phyloP scores from a whole-genome alignment of 2,888 invertebrate species.

The Parnassius orleans region DNA sequence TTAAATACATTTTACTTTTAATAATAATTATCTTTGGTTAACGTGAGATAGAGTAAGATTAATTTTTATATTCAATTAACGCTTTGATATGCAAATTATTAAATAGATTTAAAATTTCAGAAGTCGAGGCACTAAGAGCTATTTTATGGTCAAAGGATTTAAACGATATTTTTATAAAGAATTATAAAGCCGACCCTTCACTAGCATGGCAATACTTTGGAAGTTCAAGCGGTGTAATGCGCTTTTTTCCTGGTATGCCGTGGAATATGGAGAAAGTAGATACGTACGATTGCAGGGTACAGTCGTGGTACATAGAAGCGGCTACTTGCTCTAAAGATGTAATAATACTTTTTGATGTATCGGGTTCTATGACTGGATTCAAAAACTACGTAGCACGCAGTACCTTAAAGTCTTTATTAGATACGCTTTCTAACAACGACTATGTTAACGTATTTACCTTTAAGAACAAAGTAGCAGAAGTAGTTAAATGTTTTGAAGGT shows the following conservation, averaged over 20 bases:
- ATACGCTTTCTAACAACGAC: conserved; percentile 98
- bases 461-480: conserved; percentile 85
- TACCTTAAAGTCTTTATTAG: conserved; percentile 93
- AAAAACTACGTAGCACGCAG: conserved; percentile 88
- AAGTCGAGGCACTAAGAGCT: conserved; percentile 56
- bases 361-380: conserved; percentile 97
- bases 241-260: conserved; percentile 93
- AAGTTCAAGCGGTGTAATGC: conserved; percentile 93
- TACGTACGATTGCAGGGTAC: conserved; percentile 94
- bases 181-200: conserved; percentile 93
- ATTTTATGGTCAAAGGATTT: conserved; percentile 95
- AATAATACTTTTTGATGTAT: conserved; percentile 95
- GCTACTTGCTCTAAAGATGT: conserved; percentile 99
- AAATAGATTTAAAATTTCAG: conserved; percentile 48
- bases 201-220: conserved; percentile 99
- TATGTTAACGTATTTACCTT: conserved; percentile 95
- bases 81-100: neutral
- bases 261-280: conserved; percentile 83
- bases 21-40: too few relatives aligned
- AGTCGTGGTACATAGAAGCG: conserved; percentile 98
- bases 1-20: too few relatives aligned
- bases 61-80: too few relatives aligned
- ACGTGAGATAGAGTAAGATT: too few relatives aligned
- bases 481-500: conserved; percentile 92
- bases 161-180: conserved; percentile 90